Percentiles rank a stretch among this genome's conserved stretches.
These are phyloP conservation scores for Alexandromys oeconomus DNA, from an alignment of 2,797 vertebrate genomes.

Conservation along the genomic window DNA sequence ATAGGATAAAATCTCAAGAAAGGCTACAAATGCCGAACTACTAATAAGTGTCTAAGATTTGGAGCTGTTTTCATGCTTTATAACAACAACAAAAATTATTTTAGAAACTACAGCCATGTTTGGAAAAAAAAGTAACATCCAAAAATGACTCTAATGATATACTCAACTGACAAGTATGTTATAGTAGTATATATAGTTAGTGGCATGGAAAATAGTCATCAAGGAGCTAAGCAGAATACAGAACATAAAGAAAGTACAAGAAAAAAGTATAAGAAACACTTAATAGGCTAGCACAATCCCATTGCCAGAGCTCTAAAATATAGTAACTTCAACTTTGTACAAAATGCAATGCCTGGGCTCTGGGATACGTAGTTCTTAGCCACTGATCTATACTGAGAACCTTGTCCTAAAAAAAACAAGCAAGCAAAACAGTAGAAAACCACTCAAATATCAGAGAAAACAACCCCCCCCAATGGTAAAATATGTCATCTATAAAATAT, in stretches of 20 bases:
- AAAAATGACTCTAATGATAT: background rate
- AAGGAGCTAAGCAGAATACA: background rate
- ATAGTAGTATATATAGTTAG: background rate
- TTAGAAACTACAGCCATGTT: background rate
- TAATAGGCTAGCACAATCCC: background rate
- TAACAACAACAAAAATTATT: background rate
- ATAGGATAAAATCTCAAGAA: background rate
- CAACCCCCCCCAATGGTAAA: background rate
- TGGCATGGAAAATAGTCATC: background rate
- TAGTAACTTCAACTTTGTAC: background rate
- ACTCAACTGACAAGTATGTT: background rate
- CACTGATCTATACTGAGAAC: background rate
- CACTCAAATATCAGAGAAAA: background rate
- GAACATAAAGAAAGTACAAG: background rate
- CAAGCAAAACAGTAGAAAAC: background rate
- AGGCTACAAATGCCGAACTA: background rate
- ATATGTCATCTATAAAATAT: background rate
- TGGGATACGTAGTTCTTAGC: too few relatives aligned
- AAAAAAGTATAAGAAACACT: background rate
- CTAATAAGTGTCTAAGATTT: background rate
- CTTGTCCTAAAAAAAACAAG: background rate
- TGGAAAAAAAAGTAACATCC: background rate
- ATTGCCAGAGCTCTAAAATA: background rate
- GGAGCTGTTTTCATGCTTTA: background rate
- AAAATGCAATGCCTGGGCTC: background rate